phyloP scores from a whole-genome alignment of 2,113 vertebrate species.

The Bolborhynchus lineola region DNA sequence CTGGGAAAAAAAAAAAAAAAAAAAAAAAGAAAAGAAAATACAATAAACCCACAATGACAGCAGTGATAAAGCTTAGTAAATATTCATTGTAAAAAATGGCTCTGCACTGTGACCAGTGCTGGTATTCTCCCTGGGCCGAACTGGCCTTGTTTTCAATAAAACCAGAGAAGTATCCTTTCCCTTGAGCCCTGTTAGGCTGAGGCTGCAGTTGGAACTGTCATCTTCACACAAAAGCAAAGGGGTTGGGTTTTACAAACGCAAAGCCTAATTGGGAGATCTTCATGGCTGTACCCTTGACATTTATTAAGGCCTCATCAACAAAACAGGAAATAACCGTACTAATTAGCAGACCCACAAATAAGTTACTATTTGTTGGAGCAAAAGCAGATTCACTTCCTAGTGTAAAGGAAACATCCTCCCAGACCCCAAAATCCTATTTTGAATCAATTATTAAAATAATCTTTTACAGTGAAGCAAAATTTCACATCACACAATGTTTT shows the following conservation, averaged over 20 bases:
- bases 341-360: slow-evolving; percentile 72
- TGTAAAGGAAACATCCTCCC: not conserved
- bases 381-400: slow-evolving; percentile 33
- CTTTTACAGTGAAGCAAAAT: not conserved
- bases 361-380: slow-evolving; percentile 38
- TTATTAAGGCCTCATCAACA: slow-evolving; percentile 80
- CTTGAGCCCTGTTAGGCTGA: slow-evolving; percentile 79
- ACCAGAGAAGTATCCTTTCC: slow-evolving; percentile 71
- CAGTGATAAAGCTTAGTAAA: slow-evolving; percentile 40
- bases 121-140: slow-evolving; percentile 69
- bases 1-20: no score
- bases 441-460: not conserved
- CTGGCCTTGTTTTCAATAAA: slow-evolving; percentile 70
- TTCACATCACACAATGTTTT: not conserved
- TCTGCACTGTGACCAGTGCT: slow-evolving; percentile 66
- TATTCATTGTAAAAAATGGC: slow-evolving; percentile 64
- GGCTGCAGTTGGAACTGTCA: slow-evolving; percentile 78
- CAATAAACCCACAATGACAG: slow-evolving; percentile 11
- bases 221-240: slow-evolving; percentile 72
- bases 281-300: slow-evolving; percentile 76
- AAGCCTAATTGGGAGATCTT: slow-evolving; percentile 81
- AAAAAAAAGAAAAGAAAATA: not conserved
- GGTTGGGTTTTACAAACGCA: slow-evolving; percentile 70
- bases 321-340: slow-evolving; percentile 75
- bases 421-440: not conserved